Base-by-base conservation (phyloP, 2,888 invertebrate species). In the Pycnomerus fuliginosus region DNA sequence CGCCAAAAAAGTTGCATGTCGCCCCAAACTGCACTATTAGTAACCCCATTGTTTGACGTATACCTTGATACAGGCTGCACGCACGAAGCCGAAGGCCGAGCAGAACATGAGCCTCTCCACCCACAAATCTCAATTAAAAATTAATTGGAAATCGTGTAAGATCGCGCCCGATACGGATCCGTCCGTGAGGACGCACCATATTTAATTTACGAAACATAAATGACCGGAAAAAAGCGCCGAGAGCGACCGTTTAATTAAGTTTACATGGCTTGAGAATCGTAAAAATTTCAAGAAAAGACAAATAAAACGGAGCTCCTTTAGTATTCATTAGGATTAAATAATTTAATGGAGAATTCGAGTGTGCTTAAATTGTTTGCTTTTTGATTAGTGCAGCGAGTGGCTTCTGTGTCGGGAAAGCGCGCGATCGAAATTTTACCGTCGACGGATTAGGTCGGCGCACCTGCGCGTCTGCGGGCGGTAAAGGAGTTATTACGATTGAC, bases 41-140 rank as follows among this genome's bases (percentile, higher is more conserved):
- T n/a, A n/a, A n/a, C n/a, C n/a, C n/a, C n/a, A n/a, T n/a, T n/a
- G n/a, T n/a, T n/a, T n/a, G n/a, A n/a, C n/a, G n/a, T n/a, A n/a
- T n/a, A n/a, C n/a, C n/a, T n/a, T n/a, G n/a, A n/a, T n/a, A n/a
- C n/a, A n/a, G n/a, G n/a, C n/a, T n/a, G n/a, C n/a, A n/a, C n/a
- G n/a, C n/a, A n/a, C n/a, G n/a, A n/a, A n/a, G n/a, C n/a, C n/a
- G n/a, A n/a, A n/a, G n/a, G n/a, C n/a, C n/a, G n/a, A n/a, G n/a
- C n/a, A n/a, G n/a, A n/a, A n/a, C n/a, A n/a, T n/a, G n/a, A n/a
- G n/a, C n/a, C n/a, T n/a, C n/a, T n/a, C n/a, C n/a, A n/a, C n/a
- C n/a, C 46, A 47, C 44, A 34, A 46, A 44, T 46, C 44, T 49
- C 53, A 53, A 56, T 56, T 53, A 52, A 53, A 56, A 56, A 52